These are phyloP conservation scores for Hydrolagus affinis DNA, from an alignment of 2,113 vertebrate genomes.

Conservation along the genomic window DNA sequence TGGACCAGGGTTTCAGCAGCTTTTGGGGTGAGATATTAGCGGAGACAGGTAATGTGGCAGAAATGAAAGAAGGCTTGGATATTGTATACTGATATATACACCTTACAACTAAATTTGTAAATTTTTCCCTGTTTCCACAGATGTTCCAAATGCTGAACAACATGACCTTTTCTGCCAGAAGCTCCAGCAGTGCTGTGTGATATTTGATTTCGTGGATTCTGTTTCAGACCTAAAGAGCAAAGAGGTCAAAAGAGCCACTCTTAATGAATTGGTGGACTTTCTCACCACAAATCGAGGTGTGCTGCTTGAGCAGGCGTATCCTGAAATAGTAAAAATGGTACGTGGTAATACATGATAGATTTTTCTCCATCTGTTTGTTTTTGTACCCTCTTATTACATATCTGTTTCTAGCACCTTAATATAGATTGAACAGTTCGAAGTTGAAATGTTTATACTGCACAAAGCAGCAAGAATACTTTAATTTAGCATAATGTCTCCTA, in stretches of 20 bases:
- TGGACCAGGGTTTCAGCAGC: too few species aligned
- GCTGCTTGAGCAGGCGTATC: conserved; percentile 85
- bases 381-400: neutral
- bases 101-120: conserved; percentile 12
- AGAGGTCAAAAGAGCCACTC: conserved; percentile 92
- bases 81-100: conserved; percentile 18
- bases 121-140: conserved; percentile 50
- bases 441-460: neutral
- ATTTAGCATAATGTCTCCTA: neutral
- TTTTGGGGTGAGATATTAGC: too few species aligned
- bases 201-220: conserved; percentile 94
- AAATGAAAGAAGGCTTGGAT: neutral
- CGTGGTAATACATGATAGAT: conserved; percentile 42
- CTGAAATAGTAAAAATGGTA: conserved; percentile 95
- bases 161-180: conserved; percentile 93
- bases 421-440: neutral
- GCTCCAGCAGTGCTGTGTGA: conserved; percentile 87
- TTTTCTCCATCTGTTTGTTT: neutral
- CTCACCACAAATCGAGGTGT: conserved; percentile 92
- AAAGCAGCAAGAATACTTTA: neutral
- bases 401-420: neutral
- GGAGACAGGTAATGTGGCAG: conserved; percentile 36
- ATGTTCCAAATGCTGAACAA: conserved; percentile 83
- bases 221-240: conserved; percentile 93
- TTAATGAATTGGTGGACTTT: conserved; percentile 93